These are phyloP conservation scores for Drosophila lacteicornis DNA, from an alignment of 1,140 invertebrate species.

Conservation along the genomic window DNA sequence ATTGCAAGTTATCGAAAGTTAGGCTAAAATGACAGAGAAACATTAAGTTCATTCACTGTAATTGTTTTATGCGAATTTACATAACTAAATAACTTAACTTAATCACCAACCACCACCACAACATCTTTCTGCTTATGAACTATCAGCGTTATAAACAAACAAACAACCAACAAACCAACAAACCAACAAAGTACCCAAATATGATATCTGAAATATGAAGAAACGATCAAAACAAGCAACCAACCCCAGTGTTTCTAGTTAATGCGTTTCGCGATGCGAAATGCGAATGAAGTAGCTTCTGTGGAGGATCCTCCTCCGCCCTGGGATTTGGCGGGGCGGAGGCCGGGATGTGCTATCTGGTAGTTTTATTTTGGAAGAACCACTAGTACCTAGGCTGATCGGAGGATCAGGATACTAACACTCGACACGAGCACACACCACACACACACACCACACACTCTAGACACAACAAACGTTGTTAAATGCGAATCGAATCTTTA, in stretches of 20 bases:
- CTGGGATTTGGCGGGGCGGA: conserved; percentile 11
- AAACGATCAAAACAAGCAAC: conserved; percentile 40
- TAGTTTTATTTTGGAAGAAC: conserved; percentile 40
- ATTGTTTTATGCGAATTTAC: conserved; percentile 74
- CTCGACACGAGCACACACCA: conserved; percentile 33
- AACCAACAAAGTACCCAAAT: conserved; percentile 26
- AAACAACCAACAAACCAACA: conserved; percentile 16
- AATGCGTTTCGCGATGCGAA: conserved; percentile 35
- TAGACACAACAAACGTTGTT: conserved; percentile 58
- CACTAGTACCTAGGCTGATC: conserved; percentile 58
- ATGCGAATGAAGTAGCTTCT: conserved; percentile 23
- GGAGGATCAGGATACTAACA: conserved; percentile 25
- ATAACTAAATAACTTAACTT: conserved; percentile 54
- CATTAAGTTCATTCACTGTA: conserved; percentile 76
- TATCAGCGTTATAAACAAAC: conserved; percentile 54
- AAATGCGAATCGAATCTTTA: conserved; percentile 73
- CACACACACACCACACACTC: conserved; percentile 36
- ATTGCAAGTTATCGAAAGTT: conserved; percentile 78
- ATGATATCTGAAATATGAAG: conserved; percentile 51
- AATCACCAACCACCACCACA: conserved; percentile 26
- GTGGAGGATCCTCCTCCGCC: conserved; percentile 18
- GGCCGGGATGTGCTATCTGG: conserved; percentile 11
- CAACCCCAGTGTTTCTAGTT: conserved; percentile 68
- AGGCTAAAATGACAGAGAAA: conserved; percentile 70
- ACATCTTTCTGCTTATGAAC: conserved; percentile 66